Percentiles rank a stretch among this genome's conserved stretches.
Evolutionary conservation across 2,113 vertebrate species (phyloP).

Genomic region (Sciurus niger): DNA sequence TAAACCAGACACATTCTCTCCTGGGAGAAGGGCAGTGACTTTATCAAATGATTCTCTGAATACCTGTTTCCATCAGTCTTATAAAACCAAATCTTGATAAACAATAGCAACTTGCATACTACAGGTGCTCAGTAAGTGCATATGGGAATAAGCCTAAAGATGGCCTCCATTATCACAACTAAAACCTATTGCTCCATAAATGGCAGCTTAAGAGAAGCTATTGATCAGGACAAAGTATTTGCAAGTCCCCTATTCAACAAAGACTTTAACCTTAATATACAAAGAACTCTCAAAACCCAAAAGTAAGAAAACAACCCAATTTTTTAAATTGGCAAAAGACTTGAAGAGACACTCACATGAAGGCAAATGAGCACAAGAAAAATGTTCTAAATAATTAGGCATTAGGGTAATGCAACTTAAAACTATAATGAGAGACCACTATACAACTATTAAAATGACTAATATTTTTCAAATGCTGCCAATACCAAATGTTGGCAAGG

Average conservation of each 20-base stretch:
- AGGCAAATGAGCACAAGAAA: not conserved
- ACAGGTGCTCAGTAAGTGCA: not conserved
- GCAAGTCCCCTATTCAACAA: not conserved
- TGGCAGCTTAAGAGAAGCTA: not conserved
- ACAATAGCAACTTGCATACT: not conserved
- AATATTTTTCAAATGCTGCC: not conserved
- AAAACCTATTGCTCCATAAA: not conserved
- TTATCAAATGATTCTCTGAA: not conserved
- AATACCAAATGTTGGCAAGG: not conserved
- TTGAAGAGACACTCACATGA: not conserved
- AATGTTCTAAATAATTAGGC: not conserved
- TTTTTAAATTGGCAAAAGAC: not conserved
- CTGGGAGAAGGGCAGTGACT: not conserved
- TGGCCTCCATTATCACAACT: not conserved
- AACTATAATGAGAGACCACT: not conserved
- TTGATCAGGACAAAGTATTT: not conserved
- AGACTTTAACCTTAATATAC: not conserved
- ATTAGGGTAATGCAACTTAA: not conserved
- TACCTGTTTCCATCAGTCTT: not conserved
- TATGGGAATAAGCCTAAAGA: not conserved
- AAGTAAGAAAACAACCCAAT: not conserved
- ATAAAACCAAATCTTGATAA: not conserved
- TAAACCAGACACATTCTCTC: fast-evolving
- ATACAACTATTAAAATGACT: not conserved
- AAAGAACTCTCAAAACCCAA: not conserved